phyloP scores from a whole-genome alignment of 2,797 vertebrate species.

The Acanthis flammea region DNA sequence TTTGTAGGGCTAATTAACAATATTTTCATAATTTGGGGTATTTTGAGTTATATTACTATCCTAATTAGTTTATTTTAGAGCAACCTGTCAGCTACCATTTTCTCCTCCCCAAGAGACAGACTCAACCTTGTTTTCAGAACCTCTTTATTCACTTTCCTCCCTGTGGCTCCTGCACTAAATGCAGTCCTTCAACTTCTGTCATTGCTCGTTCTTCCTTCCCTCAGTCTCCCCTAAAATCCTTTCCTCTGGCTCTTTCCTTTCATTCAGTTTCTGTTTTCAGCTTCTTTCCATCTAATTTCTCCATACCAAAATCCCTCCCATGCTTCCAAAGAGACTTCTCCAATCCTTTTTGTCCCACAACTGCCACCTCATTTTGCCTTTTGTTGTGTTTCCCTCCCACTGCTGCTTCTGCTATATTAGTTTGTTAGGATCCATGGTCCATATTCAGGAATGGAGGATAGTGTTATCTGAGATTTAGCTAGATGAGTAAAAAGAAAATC shows the following conservation, averaged over 20 bases:
- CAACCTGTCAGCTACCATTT: not conserved
- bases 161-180: not conserved
- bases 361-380: not conserved
- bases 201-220: not conserved
- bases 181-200: not conserved
- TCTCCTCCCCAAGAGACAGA: not conserved
- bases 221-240: not conserved
- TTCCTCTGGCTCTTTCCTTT: not conserved
- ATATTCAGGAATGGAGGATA: not conserved
- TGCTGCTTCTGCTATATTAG: not conserved
- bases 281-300: not conserved
- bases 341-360: not conserved
- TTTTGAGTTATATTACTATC: not conserved
- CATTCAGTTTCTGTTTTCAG: not conserved
- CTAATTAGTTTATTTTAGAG: not conserved
- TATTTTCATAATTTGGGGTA: not conserved
- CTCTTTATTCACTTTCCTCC: not conserved
- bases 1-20: not conserved
- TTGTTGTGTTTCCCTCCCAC: not conserved
- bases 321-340: not conserved
- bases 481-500: not conserved
- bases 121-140: not conserved
- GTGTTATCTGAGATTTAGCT: not conserved
- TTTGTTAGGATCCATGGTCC: not conserved
- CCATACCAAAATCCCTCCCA: not conserved